Evolutionary conservation across 1,140 invertebrate species (phyloP).

Genomic region (Cotesia chilonis): DNA sequence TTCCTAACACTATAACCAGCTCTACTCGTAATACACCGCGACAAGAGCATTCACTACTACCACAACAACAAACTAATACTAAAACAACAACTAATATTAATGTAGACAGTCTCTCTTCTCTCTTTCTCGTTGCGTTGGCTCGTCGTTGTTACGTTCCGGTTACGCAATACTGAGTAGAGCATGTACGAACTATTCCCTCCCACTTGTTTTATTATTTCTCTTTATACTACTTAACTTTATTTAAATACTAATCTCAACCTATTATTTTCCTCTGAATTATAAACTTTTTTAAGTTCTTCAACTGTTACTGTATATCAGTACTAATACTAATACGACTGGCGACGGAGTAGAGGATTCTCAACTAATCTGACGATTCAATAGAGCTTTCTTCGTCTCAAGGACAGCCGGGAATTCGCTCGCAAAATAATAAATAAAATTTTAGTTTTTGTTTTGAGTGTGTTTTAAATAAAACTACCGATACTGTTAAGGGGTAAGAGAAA

Average conservation of each 20-base stretch:
- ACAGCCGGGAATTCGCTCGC: background rate
- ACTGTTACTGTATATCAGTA: too few relatives aligned
- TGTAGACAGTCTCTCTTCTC: constrained; percentile 10
- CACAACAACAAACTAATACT: too few relatives aligned
- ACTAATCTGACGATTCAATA: background rate
- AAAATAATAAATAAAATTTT: background rate
- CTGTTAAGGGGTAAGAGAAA: constrained; percentile 4
- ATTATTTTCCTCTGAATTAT: too few relatives aligned
- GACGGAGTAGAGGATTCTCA: background rate
- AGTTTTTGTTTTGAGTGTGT: background rate
- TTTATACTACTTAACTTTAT: constrained; percentile 21
- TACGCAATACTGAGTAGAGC: constrained; percentile 33
- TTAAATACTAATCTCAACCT: background rate
- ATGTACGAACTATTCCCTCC: constrained; percentile 33
- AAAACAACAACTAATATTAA: too few relatives aligned
- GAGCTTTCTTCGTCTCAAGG: constrained; percentile 12
- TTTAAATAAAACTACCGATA: background rate
- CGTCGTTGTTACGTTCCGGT: constrained; percentile 33
- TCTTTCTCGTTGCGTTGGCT: constrained; percentile 33
- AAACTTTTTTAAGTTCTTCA: too few relatives aligned
- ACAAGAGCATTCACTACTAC: too few relatives aligned
- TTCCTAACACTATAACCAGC: too few relatives aligned
- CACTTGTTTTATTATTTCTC: constrained; percentile 23
- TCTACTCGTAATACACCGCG: too few relatives aligned
- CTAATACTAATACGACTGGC: too few relatives aligned